Conservation (phyloP, 2,888 invertebrate genomes). For the Hipparchia semele region DNA sequence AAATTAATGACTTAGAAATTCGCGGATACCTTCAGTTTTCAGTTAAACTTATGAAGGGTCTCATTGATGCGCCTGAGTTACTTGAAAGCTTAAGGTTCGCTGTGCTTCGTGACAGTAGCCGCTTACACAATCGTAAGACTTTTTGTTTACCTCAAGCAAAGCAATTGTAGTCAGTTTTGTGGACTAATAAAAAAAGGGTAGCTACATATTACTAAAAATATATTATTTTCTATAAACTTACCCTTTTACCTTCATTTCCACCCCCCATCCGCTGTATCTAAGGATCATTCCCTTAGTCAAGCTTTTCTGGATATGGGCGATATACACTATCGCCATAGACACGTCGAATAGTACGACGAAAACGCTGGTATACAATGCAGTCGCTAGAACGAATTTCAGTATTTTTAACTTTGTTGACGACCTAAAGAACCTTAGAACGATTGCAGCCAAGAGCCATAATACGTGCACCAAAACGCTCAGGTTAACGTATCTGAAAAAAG, state of each 20-base stretch:
- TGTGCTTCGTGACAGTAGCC: no score
- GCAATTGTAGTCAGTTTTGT: no score
- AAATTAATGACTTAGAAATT: no score
- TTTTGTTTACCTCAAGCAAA: no score
- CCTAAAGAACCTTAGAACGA: slow-evolving; percentile 46
- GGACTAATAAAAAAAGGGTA: no score
- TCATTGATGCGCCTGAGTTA: no score
- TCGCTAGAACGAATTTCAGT: slow-evolving; percentile 47
- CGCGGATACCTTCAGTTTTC: no score
- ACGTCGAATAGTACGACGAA: slow-evolving; percentile 58
- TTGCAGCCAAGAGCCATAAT: slow-evolving; percentile 55
- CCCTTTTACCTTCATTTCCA: slow-evolving; percentile 51
- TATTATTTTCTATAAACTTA: slow-evolving; percentile 31
- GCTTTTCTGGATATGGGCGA: slow-evolving; percentile 67
- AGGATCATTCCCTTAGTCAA: slow-evolving; percentile 66
- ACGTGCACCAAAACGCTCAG: slow-evolving; percentile 55
- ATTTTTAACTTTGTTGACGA: slow-evolving; percentile 38
- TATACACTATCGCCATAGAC: slow-evolving; percentile 67
- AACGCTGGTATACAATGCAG: slow-evolving; percentile 51
- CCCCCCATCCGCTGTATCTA: slow-evolving; percentile 69
- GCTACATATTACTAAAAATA: no score
- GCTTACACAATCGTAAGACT: no score
- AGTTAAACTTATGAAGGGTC: no score
- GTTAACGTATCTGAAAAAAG: slow-evolving; percentile 56
- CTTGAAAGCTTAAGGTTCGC: no score